Evolutionary conservation across 2,797 vertebrate species (phyloP), one percentile per base, ranked within the genome.

Genomic region (Mastacembelus armatus): DNA sequence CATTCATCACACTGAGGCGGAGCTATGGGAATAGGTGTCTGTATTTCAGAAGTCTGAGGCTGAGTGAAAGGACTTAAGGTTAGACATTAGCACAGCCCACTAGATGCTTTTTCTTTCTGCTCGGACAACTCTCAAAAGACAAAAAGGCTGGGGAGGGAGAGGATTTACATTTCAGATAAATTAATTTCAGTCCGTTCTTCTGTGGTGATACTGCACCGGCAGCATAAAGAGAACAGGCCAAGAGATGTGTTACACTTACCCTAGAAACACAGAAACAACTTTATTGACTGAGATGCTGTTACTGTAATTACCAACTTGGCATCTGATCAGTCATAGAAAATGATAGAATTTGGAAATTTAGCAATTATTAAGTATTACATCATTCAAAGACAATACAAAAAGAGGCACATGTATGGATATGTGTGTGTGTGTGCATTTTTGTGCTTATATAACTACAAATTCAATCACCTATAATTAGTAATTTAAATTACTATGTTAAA

Each of bases 1-100:
- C 76, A 87, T 89, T 86, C 75, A 79, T 90, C 83, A 85, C 35
- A 45, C 47, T 6, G 59, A 77, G 69, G 51, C 51, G 12, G 67
- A 69, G 78, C 65, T n/a, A 33, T 51, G 58, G 76, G 82, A 80
- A 76, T 77, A 76, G 75, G 70, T 65, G 68, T 74, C 75, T 70
- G 77, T 85, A 83, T 84, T 89, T 82, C 71, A 70, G 58, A 70
- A 21, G 48, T 76, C 67, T 12, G 48, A 29, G 38, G 73, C 21
- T 79, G 75, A 74, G 83, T 70, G 45, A 47, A 58, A 79, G 67
- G 70, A 79, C 42, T 77, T 71, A 51, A 79, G 74, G 88, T 84
- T 78, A 84, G 72, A 75, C 62, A 66, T 70, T 75, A 84, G 69
- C 14, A 7, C 40, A 58, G 36, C 69, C 66, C 59, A 40, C 59